phyloP scores from a whole-genome alignment of 2,797 vertebrate genomes.

The Euphonia xanthogaster region DNA sequence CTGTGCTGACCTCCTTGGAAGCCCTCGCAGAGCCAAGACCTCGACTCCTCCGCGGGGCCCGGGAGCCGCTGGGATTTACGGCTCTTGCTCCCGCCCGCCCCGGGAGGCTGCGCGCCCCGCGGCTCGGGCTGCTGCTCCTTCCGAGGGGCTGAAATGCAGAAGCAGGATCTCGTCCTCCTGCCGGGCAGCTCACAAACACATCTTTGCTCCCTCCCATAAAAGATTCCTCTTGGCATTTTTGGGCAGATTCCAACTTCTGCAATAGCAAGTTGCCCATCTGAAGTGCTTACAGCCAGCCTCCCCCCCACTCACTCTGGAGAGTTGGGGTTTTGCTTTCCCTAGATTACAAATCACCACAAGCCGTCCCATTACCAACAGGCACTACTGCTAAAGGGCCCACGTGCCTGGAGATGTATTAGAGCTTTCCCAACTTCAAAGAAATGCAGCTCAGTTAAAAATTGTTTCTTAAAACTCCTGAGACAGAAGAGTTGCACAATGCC shows the following conservation, averaged over 20 bases:
- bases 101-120: background rate
- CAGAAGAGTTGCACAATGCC: background rate
- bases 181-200: rapidly evolving
- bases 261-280: background rate
- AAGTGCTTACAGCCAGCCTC: background rate
- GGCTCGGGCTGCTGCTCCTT: rapidly evolving
- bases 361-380: background rate
- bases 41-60: background rate
- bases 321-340: background rate
- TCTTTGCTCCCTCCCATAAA: background rate
- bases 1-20: background rate
- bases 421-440: background rate
- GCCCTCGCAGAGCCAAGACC: background rate
- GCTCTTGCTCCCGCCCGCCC: background rate
- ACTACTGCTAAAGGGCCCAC: background rate
- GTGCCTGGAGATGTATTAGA: rapidly evolving
- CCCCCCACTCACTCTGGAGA: background rate
- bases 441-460: background rate
- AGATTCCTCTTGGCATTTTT: background rate
- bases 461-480: background rate
- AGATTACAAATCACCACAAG: background rate
- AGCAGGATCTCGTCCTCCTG: background rate
- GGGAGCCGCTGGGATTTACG: background rate
- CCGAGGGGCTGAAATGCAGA: background rate
- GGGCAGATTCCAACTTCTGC: background rate